Evolutionary conservation across 1,140 invertebrate species (phyloP), one percentile per base, ranked within the genome.

Genomic region (Cecropterus lyciades): DNA sequence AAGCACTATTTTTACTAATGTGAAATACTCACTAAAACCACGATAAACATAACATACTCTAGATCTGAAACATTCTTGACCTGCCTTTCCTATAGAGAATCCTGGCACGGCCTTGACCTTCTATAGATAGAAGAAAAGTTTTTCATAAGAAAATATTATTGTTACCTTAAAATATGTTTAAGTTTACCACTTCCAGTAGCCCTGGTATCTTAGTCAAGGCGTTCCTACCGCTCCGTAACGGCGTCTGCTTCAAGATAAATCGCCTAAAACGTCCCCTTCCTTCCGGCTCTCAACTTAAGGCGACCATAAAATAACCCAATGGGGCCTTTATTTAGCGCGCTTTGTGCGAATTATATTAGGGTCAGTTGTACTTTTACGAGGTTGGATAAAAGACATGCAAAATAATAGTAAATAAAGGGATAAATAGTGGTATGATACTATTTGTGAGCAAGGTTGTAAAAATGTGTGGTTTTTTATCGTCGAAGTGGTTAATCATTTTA

Each of bases 321-420:
- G 48, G 56, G 9, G 20, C 20, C 24, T 59, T 57, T 59, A 59
- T 59, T 59, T 59, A 59, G 56, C 20, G 20, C 24, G 42, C 56
- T 46, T 33, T 45, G 43, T 51, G 4, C 14, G 48, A 51, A 46
- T 48, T 48, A 48, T 60, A 60, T 60, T 60, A 60, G 24, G 56
- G 56, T 60, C 56, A 60, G 24, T 33, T n/a, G n/a, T n/a, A 30
- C 20, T 46, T 59, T 46, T 48, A 46, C 43, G 43, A 46, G 24
- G 48, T n/a, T n/a, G 45, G 42, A 17, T 42, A 59, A 16, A 27
- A 43, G 56, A 46, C 56, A 46, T 59, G 56, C 56, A 59, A 59
- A 59, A 59, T 59, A 59, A 59, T 57, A 57, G 42, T 59, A 59
- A 59, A 59, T 59, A 59, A 33, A 15, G 9, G 55, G 40, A 16